phyloP scores from a whole-genome alignment of 2,113 vertebrate genomes.

The Procavia capensis region DNA sequence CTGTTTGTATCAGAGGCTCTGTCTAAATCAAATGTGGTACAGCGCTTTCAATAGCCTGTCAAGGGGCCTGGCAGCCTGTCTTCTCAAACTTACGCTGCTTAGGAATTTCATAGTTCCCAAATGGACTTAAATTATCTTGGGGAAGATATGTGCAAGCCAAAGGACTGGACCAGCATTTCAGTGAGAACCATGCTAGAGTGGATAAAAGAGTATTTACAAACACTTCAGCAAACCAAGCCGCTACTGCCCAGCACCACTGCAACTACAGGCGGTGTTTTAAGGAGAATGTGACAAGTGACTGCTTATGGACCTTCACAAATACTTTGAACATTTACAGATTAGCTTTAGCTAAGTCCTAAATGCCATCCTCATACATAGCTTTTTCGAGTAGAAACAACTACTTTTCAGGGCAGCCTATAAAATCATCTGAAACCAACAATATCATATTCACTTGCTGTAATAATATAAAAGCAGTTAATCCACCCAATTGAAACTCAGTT shows the following conservation, averaged over 20 bases:
- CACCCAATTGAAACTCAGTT: constrained; percentile 21
- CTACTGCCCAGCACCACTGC: neutral
- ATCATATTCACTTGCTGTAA: constrained; percentile 18
- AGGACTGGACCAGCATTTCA: neutral
- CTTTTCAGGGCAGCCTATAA: constrained; percentile 51
- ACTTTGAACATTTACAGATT: neutral
- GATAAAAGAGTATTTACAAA: neutral
- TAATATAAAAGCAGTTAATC: constrained; percentile 35
- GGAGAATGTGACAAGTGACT: neutral
- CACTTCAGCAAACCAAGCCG: neutral
- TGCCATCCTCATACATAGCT: neutral
- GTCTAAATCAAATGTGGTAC: constrained; percentile 19
- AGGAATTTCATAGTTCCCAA: constrained; percentile 14
- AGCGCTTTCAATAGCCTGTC: neutral
- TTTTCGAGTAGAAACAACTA: constrained; percentile 64
- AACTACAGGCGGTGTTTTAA: neutral
- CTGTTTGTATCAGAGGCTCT: constrained; percentile 33
- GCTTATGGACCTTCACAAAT: neutral
- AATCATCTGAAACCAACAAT: neutral
- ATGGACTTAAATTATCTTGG: constrained; percentile 17
- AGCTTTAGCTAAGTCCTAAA: neutral
- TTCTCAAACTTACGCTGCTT: neutral
- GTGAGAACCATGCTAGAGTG: too few relatives aligned
- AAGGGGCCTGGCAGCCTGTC: neutral
- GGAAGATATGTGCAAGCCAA: neutral